Conservation (phyloP, 2,888 invertebrate species). For the Polydesmus complanatus region DNA sequence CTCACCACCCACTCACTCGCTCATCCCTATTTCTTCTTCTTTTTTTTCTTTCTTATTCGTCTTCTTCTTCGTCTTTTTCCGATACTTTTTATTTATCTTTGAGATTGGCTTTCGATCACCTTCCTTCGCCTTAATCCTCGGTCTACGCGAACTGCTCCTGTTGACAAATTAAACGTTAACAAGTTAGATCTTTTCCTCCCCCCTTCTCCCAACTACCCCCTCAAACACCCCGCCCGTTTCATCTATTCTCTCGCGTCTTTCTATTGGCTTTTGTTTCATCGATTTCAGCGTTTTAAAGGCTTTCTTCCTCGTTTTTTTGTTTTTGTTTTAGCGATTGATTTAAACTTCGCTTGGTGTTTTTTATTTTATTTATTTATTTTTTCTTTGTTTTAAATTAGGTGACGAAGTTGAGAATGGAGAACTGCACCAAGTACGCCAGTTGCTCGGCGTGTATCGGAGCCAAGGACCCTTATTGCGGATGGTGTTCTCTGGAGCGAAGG, state of each 20-base stretch:
- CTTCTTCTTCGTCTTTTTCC: too few relatives aligned
- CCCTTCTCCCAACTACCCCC: too few relatives aligned
- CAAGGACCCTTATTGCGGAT: conserved; percentile 84
- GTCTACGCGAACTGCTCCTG: neutral
- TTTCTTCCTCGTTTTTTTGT: too few relatives aligned
- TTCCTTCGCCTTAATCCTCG: neutral
- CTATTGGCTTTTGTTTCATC: neutral
- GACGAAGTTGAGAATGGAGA: conserved; percentile 66
- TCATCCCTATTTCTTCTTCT: neutral
- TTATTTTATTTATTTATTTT: neutral
- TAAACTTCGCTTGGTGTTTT: too few relatives aligned
- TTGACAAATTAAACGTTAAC: neutral
- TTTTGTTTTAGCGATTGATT: too few relatives aligned
- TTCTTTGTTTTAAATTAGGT: conserved; percentile 37
- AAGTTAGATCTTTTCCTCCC: too few relatives aligned
- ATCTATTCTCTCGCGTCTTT: neutral
- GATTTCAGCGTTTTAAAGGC: neutral
- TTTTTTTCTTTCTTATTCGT: neutral
- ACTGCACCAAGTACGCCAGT: conserved; percentile 69
- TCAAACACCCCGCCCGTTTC: too few relatives aligned
- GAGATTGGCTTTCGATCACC: neutral
- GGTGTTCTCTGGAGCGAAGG: conserved; percentile 84
- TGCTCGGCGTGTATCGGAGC: conserved; percentile 80
- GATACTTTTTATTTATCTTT: neutral
- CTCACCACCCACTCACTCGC: neutral